phyloP scores from a whole-genome alignment of 2,113 vertebrate genomes.

The Aldabrachelys gigantea region DNA sequence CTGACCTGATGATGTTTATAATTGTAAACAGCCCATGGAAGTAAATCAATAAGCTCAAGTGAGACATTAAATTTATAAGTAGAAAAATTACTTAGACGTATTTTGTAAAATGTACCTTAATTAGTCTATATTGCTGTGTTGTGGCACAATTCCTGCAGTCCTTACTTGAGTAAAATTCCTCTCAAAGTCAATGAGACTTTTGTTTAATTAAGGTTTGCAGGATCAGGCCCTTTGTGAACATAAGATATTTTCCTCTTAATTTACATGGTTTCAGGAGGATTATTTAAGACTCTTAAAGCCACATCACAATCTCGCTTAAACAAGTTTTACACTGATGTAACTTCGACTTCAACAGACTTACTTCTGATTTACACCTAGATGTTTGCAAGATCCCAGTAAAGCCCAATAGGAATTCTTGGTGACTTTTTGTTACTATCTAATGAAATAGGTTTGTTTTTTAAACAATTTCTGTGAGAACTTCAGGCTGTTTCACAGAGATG shows the following conservation, averaged over 20 bases:
- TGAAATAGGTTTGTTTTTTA: conserved; percentile 21
- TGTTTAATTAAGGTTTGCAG: conserved; percentile 2
- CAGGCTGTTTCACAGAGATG: not conserved
- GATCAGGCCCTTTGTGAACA: conserved; percentile 15
- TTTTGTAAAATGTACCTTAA: conserved; percentile 12
- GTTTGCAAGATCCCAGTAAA: not conserved
- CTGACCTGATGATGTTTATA: not conserved
- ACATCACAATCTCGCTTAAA: not conserved
- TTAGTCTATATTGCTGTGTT: not conserved
- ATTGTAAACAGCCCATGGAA: not conserved
- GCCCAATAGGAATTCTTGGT: not conserved
- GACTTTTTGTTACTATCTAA: not conserved
- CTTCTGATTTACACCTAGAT: not conserved
- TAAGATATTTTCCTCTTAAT: conserved; percentile 21
- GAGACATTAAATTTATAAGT: not conserved
- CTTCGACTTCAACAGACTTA: conserved; percentile 20
- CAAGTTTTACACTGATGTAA: conserved; percentile 8
- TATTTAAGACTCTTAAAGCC: not conserved
- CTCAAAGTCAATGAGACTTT: not conserved
- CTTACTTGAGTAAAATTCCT: not conserved
- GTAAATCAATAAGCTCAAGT: not conserved
- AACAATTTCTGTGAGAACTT: conserved; percentile 41
- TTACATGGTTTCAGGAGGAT: conserved; percentile 8
- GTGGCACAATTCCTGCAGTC: not conserved
- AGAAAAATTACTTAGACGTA: not conserved